phyloP scores from a whole-genome alignment of 2,888 invertebrate species.

The Pyralis farinalis region DNA sequence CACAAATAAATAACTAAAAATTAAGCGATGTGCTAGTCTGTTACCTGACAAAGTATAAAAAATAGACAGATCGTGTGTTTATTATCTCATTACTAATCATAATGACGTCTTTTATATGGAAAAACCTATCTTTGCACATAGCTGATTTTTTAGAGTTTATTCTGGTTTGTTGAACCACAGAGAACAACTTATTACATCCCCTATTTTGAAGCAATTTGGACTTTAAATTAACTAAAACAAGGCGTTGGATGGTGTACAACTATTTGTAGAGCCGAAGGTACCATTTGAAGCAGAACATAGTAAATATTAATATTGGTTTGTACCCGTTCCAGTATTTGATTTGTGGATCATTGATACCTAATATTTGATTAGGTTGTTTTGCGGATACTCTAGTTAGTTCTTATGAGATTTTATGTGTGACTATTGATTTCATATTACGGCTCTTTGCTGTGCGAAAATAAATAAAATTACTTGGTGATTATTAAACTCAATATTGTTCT shows the following conservation, averaged over 20 bases:
- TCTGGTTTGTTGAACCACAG: neutral
- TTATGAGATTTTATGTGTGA: no score
- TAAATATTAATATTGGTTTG: conserved; percentile 6
- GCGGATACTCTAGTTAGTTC: neutral
- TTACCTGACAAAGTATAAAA: no score
- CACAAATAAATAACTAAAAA: no score
- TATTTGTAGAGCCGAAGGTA: neutral
- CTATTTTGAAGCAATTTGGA: neutral
- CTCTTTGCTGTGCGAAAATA: no score
- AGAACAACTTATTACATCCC: neutral
- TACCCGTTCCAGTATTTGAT: conserved; percentile 2
- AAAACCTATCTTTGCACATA: conserved; percentile 4
- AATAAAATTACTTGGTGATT: no score
- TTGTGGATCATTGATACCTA: conserved; percentile 3
- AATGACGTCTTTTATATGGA: conserved; percentile 1
- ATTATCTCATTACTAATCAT: neutral
- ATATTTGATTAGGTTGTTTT: conserved; percentile 2
- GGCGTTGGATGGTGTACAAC: neutral
- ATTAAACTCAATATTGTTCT: no score
- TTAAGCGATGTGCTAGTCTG: no score
- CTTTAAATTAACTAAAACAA: neutral
- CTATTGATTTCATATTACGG: no score
- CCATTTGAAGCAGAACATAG: neutral
- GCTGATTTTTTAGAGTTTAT: conserved; percentile 1
- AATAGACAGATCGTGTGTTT: neutral